These are phyloP conservation scores for Aurelia sp. DNA, from an alignment of 30 jellyfish, hydroid and myxozoan genomes.

Conservation along the genomic window DNA sequence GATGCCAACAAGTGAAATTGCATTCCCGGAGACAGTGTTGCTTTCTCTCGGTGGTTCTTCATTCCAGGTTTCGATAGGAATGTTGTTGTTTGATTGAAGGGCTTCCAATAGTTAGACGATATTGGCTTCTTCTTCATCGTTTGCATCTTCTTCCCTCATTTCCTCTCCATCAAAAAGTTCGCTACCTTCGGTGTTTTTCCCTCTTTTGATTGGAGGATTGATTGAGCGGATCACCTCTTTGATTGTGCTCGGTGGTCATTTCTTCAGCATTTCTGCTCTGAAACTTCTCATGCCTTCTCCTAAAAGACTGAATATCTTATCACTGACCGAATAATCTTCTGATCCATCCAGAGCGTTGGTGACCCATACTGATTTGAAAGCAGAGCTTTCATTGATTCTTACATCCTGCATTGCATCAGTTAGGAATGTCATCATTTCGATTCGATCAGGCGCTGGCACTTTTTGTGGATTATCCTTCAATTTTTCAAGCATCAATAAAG, in stretches of 20 bases:
- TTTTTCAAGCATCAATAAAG: constrained; percentile 52
- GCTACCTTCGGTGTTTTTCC: neutral
- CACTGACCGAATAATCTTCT: constrained; percentile 55
- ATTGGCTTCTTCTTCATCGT: constrained; percentile 14
- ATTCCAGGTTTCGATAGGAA: constrained; percentile 29
- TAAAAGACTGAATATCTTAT: neutral
- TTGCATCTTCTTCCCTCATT: constrained; percentile 10
- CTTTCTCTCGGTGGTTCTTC: constrained; percentile 21
- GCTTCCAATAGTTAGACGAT: neutral
- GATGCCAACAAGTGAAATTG: constrained; percentile 22
- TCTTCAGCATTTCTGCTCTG: neutral
- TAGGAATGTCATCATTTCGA: constrained; percentile 52
- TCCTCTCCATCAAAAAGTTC: constrained; percentile 35
- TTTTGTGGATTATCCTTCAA: constrained; percentile 32
- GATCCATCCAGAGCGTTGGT: constrained; percentile 65
- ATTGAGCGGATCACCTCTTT: constrained; percentile 11
- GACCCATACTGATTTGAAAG: constrained; percentile 42
- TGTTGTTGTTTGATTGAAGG: neutral
- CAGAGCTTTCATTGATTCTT: neutral
- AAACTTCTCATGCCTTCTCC: constrained; percentile 6
- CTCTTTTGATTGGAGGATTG: constrained; percentile 12
- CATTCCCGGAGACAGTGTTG: constrained; percentile 35
- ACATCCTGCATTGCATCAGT: constrained; percentile 23
- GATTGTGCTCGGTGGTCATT: constrained; percentile 9
- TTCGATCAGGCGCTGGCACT: constrained; percentile 58